These are phyloP conservation scores for Eretmocerus hayati DNA, from an alignment of 2,888 invertebrate genomes.

Conservation along the genomic window DNA sequence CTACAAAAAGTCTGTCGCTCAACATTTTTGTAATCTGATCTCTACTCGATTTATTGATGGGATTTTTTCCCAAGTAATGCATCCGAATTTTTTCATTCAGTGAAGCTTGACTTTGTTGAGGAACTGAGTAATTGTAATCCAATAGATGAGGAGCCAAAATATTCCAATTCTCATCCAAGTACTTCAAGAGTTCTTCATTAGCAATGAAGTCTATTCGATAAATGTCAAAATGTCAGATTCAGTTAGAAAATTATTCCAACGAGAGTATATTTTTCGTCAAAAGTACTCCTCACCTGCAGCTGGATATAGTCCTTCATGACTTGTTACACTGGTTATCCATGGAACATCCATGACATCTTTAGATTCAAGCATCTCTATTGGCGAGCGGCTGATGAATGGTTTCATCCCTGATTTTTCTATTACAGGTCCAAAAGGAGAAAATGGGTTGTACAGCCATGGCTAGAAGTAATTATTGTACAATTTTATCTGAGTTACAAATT, in stretches of 20 bases:
- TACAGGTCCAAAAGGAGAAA: constrained; percentile 67
- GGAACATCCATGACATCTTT: constrained; percentile 60
- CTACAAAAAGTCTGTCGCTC: constrained; percentile 56
- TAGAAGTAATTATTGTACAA: constrained; percentile 23
- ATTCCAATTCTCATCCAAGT: constrained; percentile 54
- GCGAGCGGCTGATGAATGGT: constrained; percentile 62
- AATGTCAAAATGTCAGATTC: background rate
- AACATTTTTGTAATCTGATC: constrained; percentile 49
- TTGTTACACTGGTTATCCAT: constrained; percentile 58
- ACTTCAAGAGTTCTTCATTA: constrained; percentile 47
- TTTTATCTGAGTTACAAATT: background rate
- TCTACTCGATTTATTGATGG: constrained; percentile 43
- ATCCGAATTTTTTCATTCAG: constrained; percentile 48
- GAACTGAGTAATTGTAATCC: constrained; percentile 53
- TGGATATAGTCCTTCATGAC: constrained; percentile 69
- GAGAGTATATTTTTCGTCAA: too few relatives aligned
- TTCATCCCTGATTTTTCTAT: constrained; percentile 54
- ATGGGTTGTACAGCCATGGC: constrained; percentile 60
- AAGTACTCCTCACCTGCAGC: constrained; percentile 55
- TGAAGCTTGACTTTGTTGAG: constrained; percentile 39
- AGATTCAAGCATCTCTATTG: constrained; percentile 55
- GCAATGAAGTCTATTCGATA: constrained; percentile 37
- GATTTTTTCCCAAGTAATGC: constrained; percentile 51
- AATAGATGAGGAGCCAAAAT: constrained; percentile 55
- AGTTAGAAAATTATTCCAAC: too few relatives aligned